Evolutionary conservation across 2,797 vertebrate species (phyloP), one percentile per base, ranked within the genome.

Genomic region (Fratercula arctica): DNA sequence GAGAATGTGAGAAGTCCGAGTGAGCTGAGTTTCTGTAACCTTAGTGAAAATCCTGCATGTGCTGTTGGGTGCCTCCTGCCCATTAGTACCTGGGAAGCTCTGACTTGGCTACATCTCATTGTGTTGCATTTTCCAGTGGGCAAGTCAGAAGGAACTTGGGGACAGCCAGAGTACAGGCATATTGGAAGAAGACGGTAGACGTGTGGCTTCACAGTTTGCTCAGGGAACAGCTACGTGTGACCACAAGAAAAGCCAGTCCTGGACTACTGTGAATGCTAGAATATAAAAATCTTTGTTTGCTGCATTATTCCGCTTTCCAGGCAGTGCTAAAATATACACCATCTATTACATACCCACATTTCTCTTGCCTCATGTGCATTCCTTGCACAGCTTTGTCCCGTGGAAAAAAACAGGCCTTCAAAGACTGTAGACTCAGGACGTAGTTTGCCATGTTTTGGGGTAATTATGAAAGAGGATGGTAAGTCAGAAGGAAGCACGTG

Each of bases 51-150:
- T 33, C 17, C 63, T 76, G 23, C 39, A 33, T 0, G 4, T 64
- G 67, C 41, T 37, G 37, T 24, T 61, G 75, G 6, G 33, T 79
- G 31, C 28, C 61, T 56, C 24, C 35, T 90, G 68, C 37, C n/a
- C 6, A 0, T 28, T 5, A 3, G 50, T 29, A 11, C 6, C 41
- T 0, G 1, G 18, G 39, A 4, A 35, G 56, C 45, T 89, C 48
- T 3, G 56, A 41, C 43, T 4, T 60, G 89, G 17, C 74, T 86
- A 4, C 11, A 1, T 16, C 54, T 57, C 0, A 0, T 37, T 2
- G 1, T 12, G 7, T 53, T 83, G 37, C 10, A 20, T 15, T 66
- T 86, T 31, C 37, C 25, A 14, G 2, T 5, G 54, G 13, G 25
- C 43, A 0, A 1, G 3, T 43, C 61, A 4, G 67, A 25, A 53